Percentiles rank a stretch among this genome's conserved stretches.
Evolutionary conservation across 2,797 vertebrate genomes (phyloP).

Genomic region (Pyrocephalus nanus): DNA sequence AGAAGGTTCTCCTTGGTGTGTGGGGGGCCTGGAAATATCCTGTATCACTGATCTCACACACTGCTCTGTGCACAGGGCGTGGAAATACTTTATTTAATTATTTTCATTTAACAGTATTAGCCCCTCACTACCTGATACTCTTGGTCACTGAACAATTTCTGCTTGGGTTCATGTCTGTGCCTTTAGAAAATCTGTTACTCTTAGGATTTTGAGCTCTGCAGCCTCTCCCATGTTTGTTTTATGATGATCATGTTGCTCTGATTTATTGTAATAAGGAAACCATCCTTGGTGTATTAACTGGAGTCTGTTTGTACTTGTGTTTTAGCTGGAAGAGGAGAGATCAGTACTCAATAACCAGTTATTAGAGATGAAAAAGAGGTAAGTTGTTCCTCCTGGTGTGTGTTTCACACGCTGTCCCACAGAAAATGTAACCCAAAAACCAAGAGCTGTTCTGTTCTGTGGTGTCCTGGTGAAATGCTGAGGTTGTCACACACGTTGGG

Average conservation of each 20-base stretch:
- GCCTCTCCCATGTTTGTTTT: not conserved
- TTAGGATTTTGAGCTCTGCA: not conserved
- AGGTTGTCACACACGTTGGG: not conserved
- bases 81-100: not conserved
- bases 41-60: not conserved
- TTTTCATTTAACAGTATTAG: not conserved
- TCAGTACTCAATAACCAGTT: constrained; percentile 89
- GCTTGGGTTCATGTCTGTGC: not conserved
- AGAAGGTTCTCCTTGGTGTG: not conserved
- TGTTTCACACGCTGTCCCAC: not conserved
- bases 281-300: not conserved
- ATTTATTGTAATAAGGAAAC: not conserved
- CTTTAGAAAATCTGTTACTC: not conserved
- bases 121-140: not conserved
- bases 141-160: not conserved
- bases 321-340: constrained; percentile 88
- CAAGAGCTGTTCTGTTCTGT: not conserved
- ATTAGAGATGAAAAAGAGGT: constrained; percentile 94
- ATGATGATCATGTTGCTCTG: not conserved
- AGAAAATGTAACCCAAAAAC: not conserved
- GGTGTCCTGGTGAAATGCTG: not conserved
- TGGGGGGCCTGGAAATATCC: rapidly evolving
- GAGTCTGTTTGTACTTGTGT: constrained; percentile 21
- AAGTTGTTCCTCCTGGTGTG: constrained; percentile 46
- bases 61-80: not conserved